Evolutionary conservation across 2,888 invertebrate genomes (phyloP).

Genomic region (Tenodera sinensis): DNA sequence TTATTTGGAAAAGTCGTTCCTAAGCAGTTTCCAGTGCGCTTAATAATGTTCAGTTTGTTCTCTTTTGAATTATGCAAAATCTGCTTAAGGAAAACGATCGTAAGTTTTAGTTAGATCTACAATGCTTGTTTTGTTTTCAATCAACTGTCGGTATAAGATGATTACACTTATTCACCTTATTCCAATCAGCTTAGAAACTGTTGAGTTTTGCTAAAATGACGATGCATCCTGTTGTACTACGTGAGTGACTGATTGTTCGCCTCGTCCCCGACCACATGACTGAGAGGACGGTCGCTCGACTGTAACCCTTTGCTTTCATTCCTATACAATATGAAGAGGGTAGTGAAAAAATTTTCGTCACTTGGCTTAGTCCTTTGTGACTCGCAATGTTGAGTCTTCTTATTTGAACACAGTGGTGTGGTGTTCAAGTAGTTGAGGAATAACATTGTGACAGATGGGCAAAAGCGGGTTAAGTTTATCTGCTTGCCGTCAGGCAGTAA

Average conservation of each 20-base stretch:
- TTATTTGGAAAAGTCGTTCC: too few relatives aligned
- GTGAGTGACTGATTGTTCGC: not conserved
- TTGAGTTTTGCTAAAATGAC: not conserved
- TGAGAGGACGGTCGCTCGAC: not conserved
- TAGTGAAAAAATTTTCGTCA: slow-evolving; percentile 7
- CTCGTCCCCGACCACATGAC: not conserved
- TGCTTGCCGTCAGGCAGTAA: too few relatives aligned
- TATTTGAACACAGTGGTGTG: not conserved
- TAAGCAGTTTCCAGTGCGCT: too few relatives aligned
- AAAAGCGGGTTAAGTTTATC: not conserved
- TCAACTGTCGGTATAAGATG: too few relatives aligned
- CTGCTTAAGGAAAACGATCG: too few relatives aligned
- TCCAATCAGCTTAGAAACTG: too few relatives aligned
- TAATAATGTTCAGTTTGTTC: too few relatives aligned
- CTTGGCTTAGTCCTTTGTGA: slow-evolving; percentile 13
- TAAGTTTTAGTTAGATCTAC: too few relatives aligned
- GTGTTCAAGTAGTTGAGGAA: not conserved
- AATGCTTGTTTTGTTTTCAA: too few relatives aligned
- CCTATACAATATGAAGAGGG: not conserved
- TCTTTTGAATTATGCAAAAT: too few relatives aligned
- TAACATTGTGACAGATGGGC: not conserved
- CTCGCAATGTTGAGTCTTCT: not conserved
- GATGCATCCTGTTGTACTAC: not conserved
- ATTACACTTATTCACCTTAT: too few relatives aligned
- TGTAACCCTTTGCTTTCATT: slow-evolving; percentile 6